Evolutionary conservation across 2,113 vertebrate genomes (phyloP), one percentile per base, ranked within the genome.

Genomic region (Osmerus eperlanus): DNA sequence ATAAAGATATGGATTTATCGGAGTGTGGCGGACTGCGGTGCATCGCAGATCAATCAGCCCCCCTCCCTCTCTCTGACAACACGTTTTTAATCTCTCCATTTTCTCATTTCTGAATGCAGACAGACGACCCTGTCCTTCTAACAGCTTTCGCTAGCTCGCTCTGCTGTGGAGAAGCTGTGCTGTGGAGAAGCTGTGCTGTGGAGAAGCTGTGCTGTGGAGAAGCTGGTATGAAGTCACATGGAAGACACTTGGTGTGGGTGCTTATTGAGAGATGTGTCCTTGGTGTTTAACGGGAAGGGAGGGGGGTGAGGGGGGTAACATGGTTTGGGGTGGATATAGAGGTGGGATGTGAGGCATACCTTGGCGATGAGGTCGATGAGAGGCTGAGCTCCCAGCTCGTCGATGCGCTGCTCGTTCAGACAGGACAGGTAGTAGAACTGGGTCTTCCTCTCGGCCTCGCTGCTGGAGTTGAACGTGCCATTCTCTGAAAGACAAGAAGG

Each of bases 341-440:
- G 2, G 23, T 51, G 0, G 7, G 8, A 36, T 7, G 12, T 56
- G 5, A 2, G 15, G 13, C 84, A 77, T 87, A 96, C 97, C 94
- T 95, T 98, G 82, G 93, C 81, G 1, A 99, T 98, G 81, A 99
- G 95, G 82, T 98, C 95, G 1, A 92, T 77, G 3, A 99, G 94
- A 0, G 97, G 97, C 90, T 95, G 94, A 32, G 96, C 94, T 21
- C 95, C 96, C 71, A 97, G 90, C 63, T 97, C 95, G 73, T 97
- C 95, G 0, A 99, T 99, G 28, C 83, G 93, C 78, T 94, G 94
- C 53, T 96, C 94, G 84, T 94, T 95, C 53, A 99, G 93, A 83
- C 97, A 99, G 76, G 97, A 98, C 76, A 98, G 84, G 85, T 99
- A 99, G 87, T 96, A 99, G 5, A 91, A 91, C 88, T 95, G 96